Percentiles rank a stretch among this genome's conserved stretches.
Evolutionary conservation across 2,797 vertebrate genomes (phyloP).

Genomic region (Erpetoichthys calabaricus): DNA sequence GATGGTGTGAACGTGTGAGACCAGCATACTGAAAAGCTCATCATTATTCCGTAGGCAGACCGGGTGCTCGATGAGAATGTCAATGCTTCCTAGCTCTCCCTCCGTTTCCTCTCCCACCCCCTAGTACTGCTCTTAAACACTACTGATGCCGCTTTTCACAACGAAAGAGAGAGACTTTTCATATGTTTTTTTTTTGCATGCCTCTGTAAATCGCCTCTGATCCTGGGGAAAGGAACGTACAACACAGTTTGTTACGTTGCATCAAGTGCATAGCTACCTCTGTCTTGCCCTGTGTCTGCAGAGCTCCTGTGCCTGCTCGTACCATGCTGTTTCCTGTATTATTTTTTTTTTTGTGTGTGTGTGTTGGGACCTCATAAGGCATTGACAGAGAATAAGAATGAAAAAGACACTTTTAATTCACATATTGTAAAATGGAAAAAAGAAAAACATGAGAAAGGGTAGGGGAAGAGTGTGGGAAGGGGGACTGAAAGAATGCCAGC

Average conservation of each 20-base stretch:
- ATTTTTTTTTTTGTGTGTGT: constrained; percentile 36
- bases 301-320: constrained; percentile 10
- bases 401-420: too few species aligned
- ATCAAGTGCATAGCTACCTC: constrained; percentile 14
- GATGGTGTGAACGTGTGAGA: constrained; percentile 56
- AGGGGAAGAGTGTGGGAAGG: neutral
- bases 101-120: constrained; percentile 22
- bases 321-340: constrained; percentile 18
- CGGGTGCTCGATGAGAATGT: constrained; percentile 47
- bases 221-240: too few species aligned
- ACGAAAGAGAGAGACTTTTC: neutral
- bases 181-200: too few species aligned
- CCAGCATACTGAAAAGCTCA: constrained; percentile 57
- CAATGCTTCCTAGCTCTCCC: constrained; percentile 34
- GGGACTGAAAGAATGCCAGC: neutral
- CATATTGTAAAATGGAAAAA: constrained; percentile 33
- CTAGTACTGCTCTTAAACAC: constrained; percentile 26
- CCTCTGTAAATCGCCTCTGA: too few species aligned
- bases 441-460: constrained; percentile 11
- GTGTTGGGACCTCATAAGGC: constrained; percentile 43
- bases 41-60: constrained; percentile 58
- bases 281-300: neutral
- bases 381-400: constrained; percentile 33
- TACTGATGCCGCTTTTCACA: constrained; percentile 21
- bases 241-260: too few species aligned